Conservation (phyloP, 2,113 vertebrate species). For the Pelusios castaneus region DNA sequence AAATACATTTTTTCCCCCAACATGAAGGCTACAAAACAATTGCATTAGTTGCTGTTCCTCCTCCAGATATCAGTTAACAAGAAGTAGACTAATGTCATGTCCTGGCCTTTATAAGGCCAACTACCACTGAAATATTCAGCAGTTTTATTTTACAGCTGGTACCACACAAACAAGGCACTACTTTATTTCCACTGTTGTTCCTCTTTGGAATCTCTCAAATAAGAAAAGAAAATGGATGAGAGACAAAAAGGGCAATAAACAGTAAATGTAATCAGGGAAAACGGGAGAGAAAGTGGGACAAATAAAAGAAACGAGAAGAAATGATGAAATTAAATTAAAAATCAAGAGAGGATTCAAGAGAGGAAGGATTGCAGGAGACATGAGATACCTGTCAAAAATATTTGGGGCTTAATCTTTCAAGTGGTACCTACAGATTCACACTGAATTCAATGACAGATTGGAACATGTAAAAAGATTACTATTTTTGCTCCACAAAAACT, state of each 20-base stretch:
- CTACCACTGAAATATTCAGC: not conserved
- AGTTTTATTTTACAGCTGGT: not conserved
- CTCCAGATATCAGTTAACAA: not conserved
- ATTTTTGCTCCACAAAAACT: not conserved
- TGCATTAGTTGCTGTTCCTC: not conserved
- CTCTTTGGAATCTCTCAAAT: not conserved
- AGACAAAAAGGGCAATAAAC: not conserved
- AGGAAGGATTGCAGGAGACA: not conserved
- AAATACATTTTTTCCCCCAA: not conserved
- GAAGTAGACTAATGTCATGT: not conserved
- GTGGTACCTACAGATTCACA: not conserved
- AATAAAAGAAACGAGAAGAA: not conserved
- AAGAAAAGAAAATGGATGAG: constrained; percentile 1
- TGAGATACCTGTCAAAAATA: not conserved
- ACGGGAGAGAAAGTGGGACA: not conserved
- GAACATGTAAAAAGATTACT: not conserved
- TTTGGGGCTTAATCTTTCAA: not conserved
- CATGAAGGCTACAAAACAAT: not conserved
- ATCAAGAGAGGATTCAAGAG: not conserved
- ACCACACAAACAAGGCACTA: not conserved
- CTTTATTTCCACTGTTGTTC: not conserved
- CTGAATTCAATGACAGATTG: not conserved
- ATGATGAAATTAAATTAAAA: not conserved
- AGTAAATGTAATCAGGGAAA: constrained; percentile 4
- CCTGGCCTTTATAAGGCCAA: not conserved